phyloP scores from a whole-genome alignment of 2,797 vertebrate genomes.

The Tragelaphus eurycerus region DNA sequence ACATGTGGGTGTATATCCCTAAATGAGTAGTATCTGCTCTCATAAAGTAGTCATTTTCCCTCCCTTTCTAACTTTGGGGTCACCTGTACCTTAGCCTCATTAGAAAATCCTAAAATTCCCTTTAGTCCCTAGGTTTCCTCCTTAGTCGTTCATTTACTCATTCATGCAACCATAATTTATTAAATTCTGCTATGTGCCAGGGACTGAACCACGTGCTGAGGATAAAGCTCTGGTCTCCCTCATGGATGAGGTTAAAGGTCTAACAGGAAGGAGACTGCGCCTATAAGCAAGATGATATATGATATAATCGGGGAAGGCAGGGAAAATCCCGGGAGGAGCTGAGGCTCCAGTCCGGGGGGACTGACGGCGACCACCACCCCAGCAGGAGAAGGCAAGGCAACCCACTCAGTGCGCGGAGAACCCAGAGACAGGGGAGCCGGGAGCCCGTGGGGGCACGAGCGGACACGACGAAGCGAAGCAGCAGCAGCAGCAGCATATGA shows the following conservation, averaged over 20 bases:
- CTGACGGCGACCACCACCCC: no score
- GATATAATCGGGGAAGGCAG: no score
- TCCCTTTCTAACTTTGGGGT: background rate
- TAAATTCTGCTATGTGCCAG: background rate
- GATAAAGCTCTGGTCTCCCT: background rate
- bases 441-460: no score
- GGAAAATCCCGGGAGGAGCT: no score
- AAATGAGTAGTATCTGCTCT: background rate
- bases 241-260: background rate
- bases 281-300: background rate
- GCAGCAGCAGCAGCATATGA: no score
- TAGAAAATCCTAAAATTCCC: background rate
- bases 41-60: background rate
- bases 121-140: background rate
- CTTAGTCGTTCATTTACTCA: background rate
- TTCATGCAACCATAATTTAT: background rate
- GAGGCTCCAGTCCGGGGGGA: no score
- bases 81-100: background rate
- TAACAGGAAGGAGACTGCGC: background rate
- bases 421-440: no score
- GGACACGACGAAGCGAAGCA: no score
- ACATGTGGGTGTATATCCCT: conserved; percentile 54
- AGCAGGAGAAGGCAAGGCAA: no score
- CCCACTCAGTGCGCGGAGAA: no score
- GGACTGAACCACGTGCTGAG: background rate